Percentiles rank a stretch among this genome's conserved stretches.
These are phyloP conservation scores for Ptiloglossa arizonensis DNA, from an alignment of 1,140 invertebrate species.

Conservation along the genomic window DNA sequence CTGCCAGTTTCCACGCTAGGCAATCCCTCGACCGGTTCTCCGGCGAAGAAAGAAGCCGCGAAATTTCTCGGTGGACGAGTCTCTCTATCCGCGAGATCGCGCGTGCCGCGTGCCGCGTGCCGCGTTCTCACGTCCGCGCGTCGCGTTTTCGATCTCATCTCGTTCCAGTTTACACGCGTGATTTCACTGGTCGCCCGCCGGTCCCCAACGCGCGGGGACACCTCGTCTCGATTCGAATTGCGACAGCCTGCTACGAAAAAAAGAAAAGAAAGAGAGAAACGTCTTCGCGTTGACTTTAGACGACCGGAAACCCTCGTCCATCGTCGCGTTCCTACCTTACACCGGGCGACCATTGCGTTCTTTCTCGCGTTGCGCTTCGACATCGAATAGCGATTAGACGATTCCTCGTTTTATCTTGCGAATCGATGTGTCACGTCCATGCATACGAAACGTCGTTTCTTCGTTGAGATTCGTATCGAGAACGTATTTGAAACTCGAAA, in stretches of 20 bases:
- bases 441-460: not conserved
- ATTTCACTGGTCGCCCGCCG: conserved; percentile 50
- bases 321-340: conserved; percentile 26
- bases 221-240: conserved; percentile 42
- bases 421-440: not conserved
- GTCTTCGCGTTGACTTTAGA: too few relatives aligned
- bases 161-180: conserved; percentile 55
- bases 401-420: not conserved
- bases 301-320: conserved; percentile 19
- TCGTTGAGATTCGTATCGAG: not conserved
- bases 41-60: conserved; percentile 16
- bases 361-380: conserved; percentile 44
- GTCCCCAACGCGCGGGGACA: conserved; percentile 6
- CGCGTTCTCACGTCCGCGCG: conserved; percentile 25
- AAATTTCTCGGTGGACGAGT: conserved; percentile 31
- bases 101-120: not conserved
- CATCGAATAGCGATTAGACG: conserved; percentile 18
- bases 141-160: conserved; percentile 53
- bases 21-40: not conserved
- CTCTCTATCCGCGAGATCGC: conserved; percentile 41
- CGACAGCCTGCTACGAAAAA: conserved; percentile 44
- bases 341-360: conserved; percentile 3
- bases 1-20: conserved; percentile 6
- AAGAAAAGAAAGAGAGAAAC: not conserved
- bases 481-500: too few relatives aligned